phyloP scores from a whole-genome alignment of 2,113 vertebrate species.

The Rhegmatorhina hoffmannsi region DNA sequence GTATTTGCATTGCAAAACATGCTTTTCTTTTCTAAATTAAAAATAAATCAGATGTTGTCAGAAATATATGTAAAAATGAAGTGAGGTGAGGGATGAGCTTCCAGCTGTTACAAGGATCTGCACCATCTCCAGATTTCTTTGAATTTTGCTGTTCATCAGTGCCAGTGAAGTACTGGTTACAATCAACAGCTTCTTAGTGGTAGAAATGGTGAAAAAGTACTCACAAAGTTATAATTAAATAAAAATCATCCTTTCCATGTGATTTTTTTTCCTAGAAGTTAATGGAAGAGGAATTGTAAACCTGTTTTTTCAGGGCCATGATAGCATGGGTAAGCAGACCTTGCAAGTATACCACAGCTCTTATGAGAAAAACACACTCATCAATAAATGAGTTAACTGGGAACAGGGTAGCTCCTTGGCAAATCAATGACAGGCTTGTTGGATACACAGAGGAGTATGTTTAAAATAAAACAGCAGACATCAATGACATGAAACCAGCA shows the following conservation, averaged over 20 bases:
- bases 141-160: background rate
- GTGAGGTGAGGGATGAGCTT: background rate
- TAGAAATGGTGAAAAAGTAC: background rate
- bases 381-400: background rate
- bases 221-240: background rate
- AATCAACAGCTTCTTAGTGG: background rate
- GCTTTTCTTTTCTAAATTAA: background rate
- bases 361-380: background rate
- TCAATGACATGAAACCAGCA: fast-evolving
- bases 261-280: background rate
- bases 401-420: background rate
- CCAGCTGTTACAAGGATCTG: background rate
- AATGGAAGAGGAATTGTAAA: background rate
- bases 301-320: background rate
- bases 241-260: background rate
- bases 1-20: background rate
- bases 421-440: background rate
- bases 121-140: background rate
- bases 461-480: background rate
- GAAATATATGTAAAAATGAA: background rate
- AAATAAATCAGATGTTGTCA: background rate
- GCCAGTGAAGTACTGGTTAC: background rate
- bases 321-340: background rate
- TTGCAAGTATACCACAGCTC: background rate
- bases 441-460: background rate